Conservation (phyloP, 2,797 vertebrate species). For the Glyptemys insculpta region DNA sequence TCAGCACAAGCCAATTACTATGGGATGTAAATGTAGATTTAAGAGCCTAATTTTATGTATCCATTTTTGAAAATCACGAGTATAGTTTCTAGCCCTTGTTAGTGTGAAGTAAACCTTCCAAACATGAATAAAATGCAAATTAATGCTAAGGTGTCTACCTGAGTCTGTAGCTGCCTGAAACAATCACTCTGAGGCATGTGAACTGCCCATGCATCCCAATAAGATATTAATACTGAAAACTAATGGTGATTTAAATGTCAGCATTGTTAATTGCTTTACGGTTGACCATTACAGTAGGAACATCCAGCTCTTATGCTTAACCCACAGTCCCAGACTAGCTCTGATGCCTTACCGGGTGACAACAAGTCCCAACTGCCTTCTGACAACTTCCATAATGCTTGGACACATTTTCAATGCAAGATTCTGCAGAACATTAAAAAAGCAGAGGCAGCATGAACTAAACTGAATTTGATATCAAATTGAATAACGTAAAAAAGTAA, state of each 20-base stretch:
- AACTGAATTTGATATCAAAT: neutral
- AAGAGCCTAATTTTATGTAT: neutral
- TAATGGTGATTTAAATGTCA: neutral
- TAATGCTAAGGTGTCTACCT: neutral
- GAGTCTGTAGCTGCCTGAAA: neutral
- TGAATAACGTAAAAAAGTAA: neutral
- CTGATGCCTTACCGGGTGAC: accelerated
- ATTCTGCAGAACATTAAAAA: neutral
- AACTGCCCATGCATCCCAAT: neutral
- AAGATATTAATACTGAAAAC: neutral
- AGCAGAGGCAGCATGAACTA: neutral
- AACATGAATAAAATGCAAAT: neutral
- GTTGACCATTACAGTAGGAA: neutral
- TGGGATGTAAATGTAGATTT: neutral
- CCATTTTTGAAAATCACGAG: neutral
- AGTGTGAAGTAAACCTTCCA: neutral
- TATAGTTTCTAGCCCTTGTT: neutral
- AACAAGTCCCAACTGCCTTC: neutral
- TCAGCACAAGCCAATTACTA: neutral
- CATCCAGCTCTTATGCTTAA: neutral
- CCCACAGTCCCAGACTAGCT: neutral
- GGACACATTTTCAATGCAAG: no score
- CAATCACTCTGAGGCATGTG: neutral
- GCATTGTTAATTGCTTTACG: neutral
- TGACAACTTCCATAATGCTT: neutral